phyloP scores from a whole-genome alignment of 2,113 vertebrate species.

The Hippocampus zosterae region DNA sequence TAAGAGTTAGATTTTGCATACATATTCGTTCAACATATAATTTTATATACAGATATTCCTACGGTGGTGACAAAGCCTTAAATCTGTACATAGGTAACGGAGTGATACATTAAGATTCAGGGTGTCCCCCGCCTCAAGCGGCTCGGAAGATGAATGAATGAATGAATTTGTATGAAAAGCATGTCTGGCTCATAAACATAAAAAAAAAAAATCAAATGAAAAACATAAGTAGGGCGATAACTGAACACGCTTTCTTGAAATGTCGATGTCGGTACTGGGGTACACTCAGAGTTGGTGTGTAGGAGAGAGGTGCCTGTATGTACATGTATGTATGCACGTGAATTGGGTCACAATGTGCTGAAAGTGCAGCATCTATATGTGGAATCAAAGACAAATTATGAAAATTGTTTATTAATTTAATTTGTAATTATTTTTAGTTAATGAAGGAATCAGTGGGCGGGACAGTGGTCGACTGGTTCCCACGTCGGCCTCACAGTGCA shows the following conservation, averaged over 20 bases:
- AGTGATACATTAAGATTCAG: too few species aligned
- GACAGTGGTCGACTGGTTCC: too few species aligned
- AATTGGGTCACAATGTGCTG: conserved; percentile 8
- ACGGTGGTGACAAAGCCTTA: too few species aligned
- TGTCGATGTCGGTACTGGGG: too few species aligned
- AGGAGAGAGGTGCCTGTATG: not conserved
- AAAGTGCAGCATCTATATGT: not conserved
- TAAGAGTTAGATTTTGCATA: conserved; percentile 58
- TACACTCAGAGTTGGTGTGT: not conserved
- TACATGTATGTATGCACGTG: too few species aligned
- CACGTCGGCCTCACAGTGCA: too few species aligned
- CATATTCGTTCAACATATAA: conserved; percentile 55
- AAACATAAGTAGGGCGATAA: conserved; percentile 25
- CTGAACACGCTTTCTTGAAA: conserved; percentile 1
- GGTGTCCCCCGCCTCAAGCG: too few species aligned
- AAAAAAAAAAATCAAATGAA: conserved; percentile 18
- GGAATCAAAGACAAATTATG: conserved; percentile 32
- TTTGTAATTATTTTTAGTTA: too few species aligned
- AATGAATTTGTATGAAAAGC: conserved; percentile 42
- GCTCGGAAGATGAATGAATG: too few species aligned
- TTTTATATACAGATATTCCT: conserved; percentile 5
- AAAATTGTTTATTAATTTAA: not conserved
- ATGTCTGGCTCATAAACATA: not conserved
- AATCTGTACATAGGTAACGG: too few species aligned
- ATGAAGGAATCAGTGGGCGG: too few species aligned